Conservation (phyloP, 2,113 vertebrate genomes). For the Blennius ocellaris region DNA sequence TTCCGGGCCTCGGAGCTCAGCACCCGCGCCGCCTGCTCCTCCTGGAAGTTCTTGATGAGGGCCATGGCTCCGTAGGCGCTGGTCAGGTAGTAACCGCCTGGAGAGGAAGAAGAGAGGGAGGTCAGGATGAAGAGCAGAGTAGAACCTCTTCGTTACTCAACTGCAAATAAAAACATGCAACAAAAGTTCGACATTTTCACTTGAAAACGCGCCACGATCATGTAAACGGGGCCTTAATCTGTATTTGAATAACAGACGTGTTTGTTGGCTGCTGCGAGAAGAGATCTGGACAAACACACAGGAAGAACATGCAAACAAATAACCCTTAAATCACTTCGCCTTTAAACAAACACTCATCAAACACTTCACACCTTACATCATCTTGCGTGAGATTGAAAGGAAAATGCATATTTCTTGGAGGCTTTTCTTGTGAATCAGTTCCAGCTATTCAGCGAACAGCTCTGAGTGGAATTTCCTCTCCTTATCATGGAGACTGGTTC, state of each 20-base stretch:
- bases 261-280: no score
- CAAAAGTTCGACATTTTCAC: no score
- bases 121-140: no score
- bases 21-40: constrained; percentile 92
- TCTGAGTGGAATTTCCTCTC: constrained; percentile 52
- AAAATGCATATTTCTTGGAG: constrained; percentile 39
- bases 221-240: no score
- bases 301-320: no score
- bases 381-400: constrained; percentile 10
- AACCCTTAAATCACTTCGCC: no score
- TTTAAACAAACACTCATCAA: no score
- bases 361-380: not conserved
- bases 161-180: no score
- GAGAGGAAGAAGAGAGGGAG: not conserved
- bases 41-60: constrained; percentile 94
- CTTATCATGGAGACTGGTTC: constrained; percentile 25
- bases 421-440: constrained; percentile 39
- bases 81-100: constrained; percentile 97
- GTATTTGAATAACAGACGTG: no score
- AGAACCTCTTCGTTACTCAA: no score
- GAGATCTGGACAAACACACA: no score
- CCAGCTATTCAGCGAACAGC: constrained; percentile 49
- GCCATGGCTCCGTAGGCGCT: constrained; percentile 96
- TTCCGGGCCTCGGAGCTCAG: constrained; percentile 92
- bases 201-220: no score